These are phyloP conservation scores for Mirounga angustirostris DNA, from an alignment of 2,113 vertebrate species.

Conservation along the genomic window DNA sequence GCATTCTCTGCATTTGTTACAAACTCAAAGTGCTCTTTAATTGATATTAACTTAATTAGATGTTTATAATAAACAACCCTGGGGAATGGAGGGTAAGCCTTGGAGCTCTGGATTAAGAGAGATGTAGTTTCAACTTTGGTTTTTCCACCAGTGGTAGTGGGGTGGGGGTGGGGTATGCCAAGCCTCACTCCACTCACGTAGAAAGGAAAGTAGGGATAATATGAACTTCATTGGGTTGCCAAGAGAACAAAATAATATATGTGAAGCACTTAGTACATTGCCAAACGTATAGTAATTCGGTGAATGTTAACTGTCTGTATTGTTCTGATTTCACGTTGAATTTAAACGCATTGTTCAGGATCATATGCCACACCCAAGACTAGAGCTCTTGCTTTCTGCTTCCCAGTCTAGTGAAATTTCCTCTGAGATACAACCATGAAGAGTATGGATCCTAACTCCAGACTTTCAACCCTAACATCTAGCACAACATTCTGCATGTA, in stretches of 20 bases:
- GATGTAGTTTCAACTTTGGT: background rate
- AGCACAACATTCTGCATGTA: background rate
- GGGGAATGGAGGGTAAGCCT: background rate
- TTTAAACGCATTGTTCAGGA: background rate
- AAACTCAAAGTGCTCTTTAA: background rate
- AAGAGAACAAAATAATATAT: background rate
- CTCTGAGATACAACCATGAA: background rate
- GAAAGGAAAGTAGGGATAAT: constrained; percentile 26
- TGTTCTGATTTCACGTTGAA: background rate
- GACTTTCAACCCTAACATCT: background rate
- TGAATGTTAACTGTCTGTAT: background rate
- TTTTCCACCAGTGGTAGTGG: background rate
- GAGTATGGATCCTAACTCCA: background rate
- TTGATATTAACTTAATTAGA: background rate
- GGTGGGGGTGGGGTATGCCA: background rate
- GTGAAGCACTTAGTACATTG: background rate
- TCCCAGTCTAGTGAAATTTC: background rate
- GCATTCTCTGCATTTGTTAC: background rate
- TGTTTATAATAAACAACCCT: background rate
- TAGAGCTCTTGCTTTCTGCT: background rate
- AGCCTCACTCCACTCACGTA: background rate
- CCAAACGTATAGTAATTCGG: background rate
- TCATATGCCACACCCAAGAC: background rate
- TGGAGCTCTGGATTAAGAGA: background rate
- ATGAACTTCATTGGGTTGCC: background rate